Percentiles rank a stretch among this genome's conserved stretches.
Evolutionary conservation across 2,113 vertebrate genomes (phyloP).

Genomic region (Sphaerodactylus townsendi): DNA sequence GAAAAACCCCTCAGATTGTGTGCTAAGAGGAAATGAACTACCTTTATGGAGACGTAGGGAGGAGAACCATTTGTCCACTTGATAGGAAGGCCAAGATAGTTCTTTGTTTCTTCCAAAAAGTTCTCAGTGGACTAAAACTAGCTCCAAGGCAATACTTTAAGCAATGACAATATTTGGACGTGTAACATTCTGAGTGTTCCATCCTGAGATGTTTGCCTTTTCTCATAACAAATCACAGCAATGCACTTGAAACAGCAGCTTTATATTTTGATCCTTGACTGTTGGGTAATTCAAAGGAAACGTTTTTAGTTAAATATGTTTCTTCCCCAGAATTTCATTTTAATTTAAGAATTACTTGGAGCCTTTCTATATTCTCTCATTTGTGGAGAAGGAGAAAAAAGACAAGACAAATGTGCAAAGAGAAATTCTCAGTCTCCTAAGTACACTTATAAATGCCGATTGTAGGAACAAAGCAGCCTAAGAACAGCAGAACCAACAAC

Average conservation of each 20-base stretch:
- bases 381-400: not conserved
- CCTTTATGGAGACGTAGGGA: too few species aligned
- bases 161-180: not conserved
- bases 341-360: not conserved
- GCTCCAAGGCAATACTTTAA: not conserved
- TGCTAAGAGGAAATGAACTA: too few species aligned
- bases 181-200: not conserved
- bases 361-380: not conserved
- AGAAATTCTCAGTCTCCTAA: not conserved
- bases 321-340: conserved; percentile 11
- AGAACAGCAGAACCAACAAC: not conserved
- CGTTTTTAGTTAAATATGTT: not conserved
- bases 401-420: not conserved
- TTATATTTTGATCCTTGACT: not conserved
- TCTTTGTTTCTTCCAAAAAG: not conserved
- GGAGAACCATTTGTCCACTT: too few species aligned
- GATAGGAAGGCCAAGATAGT: too few species aligned
- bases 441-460: too few species aligned
- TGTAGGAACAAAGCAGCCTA: not conserved
- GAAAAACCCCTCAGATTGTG: too few species aligned
- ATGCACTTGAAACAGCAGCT: not conserved
- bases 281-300: not conserved
- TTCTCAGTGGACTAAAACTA: not conserved
- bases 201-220: not conserved
- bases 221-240: not conserved